A percentile compares a stretch with the other conserved stretches of the same genome.
Conservation (phyloP, 2,888 invertebrate genomes). For the Lumbricus terrestris region DNA sequence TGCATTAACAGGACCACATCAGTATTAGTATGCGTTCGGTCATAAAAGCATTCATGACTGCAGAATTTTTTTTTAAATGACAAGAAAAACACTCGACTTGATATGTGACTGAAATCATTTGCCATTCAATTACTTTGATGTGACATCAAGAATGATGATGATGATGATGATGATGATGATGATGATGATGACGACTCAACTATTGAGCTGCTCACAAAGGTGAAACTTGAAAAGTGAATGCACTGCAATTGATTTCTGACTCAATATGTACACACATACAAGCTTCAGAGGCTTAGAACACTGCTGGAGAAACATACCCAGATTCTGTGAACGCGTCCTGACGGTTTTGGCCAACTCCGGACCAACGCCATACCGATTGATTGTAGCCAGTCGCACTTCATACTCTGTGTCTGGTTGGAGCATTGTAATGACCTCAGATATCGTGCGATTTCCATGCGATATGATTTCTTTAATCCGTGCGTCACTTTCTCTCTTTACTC, state of each 20-base stretch:
- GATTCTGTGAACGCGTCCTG: conserved; percentile 25
- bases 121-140: not conserved
- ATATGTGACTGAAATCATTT: no score
- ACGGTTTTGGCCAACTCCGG: conserved; percentile 18
- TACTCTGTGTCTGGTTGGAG: conserved; percentile 33
- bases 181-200: not conserved
- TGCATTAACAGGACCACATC: no score
- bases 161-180: not conserved
- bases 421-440: conserved; percentile 33
- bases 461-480: conserved; percentile 22
- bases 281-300: not conserved
- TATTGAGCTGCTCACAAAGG: not conserved
- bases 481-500: not conserved
- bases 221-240: not conserved
- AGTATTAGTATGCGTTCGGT: no score
- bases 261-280: not conserved
- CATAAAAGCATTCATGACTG: no score
- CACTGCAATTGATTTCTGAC: not conserved
- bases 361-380: conserved; percentile 32
- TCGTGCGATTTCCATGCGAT: not conserved
- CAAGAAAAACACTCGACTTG: no score
- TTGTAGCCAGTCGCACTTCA: conserved; percentile 29
- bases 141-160: not conserved
- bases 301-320: conserved; percentile 12
- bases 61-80: no score